These are phyloP conservation scores for Oasisia sp. DNA, from an alignment of 2,888 invertebrate species.

Conservation along the genomic window DNA sequence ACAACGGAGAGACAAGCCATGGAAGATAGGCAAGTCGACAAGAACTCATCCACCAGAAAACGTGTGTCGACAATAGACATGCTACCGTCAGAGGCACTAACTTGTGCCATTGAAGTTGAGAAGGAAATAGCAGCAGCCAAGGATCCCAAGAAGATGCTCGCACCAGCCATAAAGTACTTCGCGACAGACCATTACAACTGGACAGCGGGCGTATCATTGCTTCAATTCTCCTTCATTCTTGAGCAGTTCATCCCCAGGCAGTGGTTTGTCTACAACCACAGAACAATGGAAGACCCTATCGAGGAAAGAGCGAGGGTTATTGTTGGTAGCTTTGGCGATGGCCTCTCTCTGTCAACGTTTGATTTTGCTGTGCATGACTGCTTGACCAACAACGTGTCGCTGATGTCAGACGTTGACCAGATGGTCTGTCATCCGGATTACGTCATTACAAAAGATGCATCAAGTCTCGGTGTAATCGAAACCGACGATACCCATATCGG, in stretches of 20 bases:
- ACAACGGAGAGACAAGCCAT: not conserved
- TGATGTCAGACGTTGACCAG: not conserved
- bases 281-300: not conserved
- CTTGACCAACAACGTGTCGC: not conserved
- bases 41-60: not conserved
- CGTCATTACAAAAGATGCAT: not conserved
- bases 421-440: not conserved
- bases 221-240: conserved; percentile 24
- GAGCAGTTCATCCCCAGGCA: conserved; percentile 20
- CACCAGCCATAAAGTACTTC: not conserved
- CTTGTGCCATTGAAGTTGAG: not conserved
- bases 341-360: not conserved
- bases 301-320: not conserved
- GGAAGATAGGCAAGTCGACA: not conserved
- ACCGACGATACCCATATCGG: conserved; percentile 8
- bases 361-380: not conserved
- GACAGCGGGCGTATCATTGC: not conserved
- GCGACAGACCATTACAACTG: not conserved
- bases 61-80: not conserved
- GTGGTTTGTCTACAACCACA: not conserved
- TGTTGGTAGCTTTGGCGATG: conserved; percentile 24
- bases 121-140: not conserved
- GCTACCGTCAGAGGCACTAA: not conserved
- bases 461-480: not conserved
- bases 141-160: not conserved